These are phyloP conservation scores for Gopherus flavomarginatus DNA, from an alignment of 2,113 vertebrate species.

Conservation along the genomic window DNA sequence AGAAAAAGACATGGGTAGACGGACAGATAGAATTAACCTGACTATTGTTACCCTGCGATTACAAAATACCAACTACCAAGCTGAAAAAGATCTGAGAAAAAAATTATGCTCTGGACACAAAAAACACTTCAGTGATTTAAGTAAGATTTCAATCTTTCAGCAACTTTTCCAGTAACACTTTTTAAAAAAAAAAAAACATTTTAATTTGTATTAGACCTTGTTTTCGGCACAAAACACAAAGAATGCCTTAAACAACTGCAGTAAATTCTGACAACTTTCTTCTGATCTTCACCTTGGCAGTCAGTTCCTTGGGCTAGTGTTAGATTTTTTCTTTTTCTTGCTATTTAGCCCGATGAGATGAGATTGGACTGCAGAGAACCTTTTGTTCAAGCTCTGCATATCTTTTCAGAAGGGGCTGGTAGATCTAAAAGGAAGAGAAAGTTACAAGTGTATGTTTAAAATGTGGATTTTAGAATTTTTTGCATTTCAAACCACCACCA, in stretches of 20 bases:
- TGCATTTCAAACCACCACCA: neutral
- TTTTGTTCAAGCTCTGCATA: slow-evolving; percentile 78
- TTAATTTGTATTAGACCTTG: slow-evolving; percentile 38
- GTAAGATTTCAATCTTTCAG: slow-evolving; percentile 58
- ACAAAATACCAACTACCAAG: neutral
- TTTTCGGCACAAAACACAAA: neutral
- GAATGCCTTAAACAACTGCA: slow-evolving; percentile 44
- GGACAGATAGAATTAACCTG: neutral
- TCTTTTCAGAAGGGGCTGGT: slow-evolving; percentile 76
- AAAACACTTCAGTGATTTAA: slow-evolving; percentile 46
- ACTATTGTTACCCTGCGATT: neutral
- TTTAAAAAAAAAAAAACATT: slow-evolving; percentile 38
- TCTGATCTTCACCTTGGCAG: slow-evolving; percentile 55
- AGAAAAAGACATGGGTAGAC: neutral
- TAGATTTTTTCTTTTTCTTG: slow-evolving; percentile 54
- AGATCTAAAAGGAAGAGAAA: slow-evolving; percentile 70
- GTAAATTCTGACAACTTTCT: slow-evolving; percentile 55
- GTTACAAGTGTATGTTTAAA: slow-evolving; percentile 8
- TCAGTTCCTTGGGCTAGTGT: neutral
- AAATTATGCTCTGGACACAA: slow-evolving; percentile 18
- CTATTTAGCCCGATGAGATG: slow-evolving; percentile 44
- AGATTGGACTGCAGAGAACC: slow-evolving; percentile 55
- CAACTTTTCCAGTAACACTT: slow-evolving; percentile 19
- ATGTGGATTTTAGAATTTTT: slow-evolving; percentile 1
- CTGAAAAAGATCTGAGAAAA: neutral